A percentile compares a stretch with the other conserved stretches of the same genome.
Conservation (phyloP, 35 echinoderm and acorn worm species). For the Strongylocentrotus purpuratus region DNA sequence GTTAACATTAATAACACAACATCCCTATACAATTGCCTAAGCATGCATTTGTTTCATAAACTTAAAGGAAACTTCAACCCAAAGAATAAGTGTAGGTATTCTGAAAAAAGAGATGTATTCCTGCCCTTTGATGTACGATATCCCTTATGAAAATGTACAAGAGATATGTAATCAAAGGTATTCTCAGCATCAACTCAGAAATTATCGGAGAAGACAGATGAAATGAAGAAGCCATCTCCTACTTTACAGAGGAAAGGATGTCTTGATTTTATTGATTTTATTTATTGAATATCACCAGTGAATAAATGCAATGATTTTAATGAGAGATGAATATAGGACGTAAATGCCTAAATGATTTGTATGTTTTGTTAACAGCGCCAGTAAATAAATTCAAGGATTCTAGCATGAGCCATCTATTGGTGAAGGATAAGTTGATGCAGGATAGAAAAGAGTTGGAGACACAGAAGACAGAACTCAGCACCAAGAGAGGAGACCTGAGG, state of each 20-base stretch:
- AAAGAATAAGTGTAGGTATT: no score
- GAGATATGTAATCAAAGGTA: no score
- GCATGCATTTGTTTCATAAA: no score
- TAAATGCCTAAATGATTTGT: no score
- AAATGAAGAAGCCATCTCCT: neutral
- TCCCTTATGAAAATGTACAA: no score
- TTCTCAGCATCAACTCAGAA: neutral
- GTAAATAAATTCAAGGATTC: slow-evolving; percentile 35
- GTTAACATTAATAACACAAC: no score
- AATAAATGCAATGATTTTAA: neutral
- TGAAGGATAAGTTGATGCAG: slow-evolving; percentile 48
- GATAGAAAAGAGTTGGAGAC: slow-evolving; percentile 31
- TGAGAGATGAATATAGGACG: no score
- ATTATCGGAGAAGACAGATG: neutral
- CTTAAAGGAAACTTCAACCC: no score
- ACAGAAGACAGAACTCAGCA: slow-evolving; percentile 11
- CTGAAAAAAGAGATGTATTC: no score
- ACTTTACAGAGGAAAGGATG: slow-evolving; percentile 4
- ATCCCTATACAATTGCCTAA: no score
- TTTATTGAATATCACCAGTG: neutral
- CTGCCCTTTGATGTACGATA: no score
- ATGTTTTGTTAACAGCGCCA: neutral
- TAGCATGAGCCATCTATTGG: slow-evolving; percentile 8
- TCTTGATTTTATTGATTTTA: no score
- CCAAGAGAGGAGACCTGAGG: neutral